A percentile compares a stretch with the other conserved stretches of the same genome.
phyloP scores from a whole-genome alignment of 2,113 vertebrate species.

The Pristiophorus japonicus region DNA sequence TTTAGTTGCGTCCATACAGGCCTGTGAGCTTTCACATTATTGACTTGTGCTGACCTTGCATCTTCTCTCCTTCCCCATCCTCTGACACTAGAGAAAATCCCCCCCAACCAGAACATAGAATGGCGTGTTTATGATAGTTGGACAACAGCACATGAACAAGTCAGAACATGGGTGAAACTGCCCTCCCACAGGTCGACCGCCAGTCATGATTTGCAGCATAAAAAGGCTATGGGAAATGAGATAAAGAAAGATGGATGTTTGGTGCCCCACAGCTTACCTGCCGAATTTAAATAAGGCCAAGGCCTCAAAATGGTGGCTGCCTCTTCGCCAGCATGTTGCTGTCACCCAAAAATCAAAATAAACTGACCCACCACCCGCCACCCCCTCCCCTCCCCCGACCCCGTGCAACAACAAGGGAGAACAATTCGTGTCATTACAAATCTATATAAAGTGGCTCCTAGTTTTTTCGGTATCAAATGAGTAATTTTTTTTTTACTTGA shows the following conservation, averaged over 20 bases:
- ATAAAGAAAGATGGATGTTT: neutral
- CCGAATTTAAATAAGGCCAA: neutral
- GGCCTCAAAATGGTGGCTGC: neutral
- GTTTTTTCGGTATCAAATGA: neutral
- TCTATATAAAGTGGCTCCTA: neutral
- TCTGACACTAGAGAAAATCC: neutral
- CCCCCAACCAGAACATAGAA: neutral
- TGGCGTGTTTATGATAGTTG: neutral
- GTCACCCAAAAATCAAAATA: too few species aligned
- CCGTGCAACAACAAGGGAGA: too few species aligned
- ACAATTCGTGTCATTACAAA: neutral
- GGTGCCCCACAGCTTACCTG: neutral
- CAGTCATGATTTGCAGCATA: neutral
- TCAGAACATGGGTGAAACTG: neutral
- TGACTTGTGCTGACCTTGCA: neutral
- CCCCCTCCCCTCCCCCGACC: too few species aligned
- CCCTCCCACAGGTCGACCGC: neutral
- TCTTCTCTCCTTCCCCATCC: neutral
- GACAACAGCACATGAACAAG: neutral
- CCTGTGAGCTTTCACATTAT: neutral
- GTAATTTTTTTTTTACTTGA: neutral
- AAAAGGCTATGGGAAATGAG: neutral
- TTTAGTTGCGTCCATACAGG: neutral
- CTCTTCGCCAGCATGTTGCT: too few species aligned
- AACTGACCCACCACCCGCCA: too few species aligned